Evolutionary conservation across 2,113 vertebrate genomes (phyloP).

Genomic region (Amia ocellicauda): DNA sequence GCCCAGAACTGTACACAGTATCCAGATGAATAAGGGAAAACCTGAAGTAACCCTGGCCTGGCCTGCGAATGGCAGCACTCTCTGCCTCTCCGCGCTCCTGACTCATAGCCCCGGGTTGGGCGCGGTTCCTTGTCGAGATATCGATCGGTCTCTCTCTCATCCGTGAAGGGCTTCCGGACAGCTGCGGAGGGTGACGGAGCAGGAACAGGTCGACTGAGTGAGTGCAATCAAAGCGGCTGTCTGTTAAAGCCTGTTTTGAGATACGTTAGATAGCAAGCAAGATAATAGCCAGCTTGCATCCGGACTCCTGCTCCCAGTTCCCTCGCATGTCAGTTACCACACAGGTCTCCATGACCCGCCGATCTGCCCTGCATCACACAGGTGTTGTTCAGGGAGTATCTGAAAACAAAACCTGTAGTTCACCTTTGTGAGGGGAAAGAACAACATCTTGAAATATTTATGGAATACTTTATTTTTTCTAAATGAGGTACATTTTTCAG

Average conservation of each 20-base stretch:
- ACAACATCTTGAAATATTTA: too few relatives aligned
- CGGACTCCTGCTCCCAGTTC: background rate
- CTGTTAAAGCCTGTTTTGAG: slow-evolving; percentile 18
- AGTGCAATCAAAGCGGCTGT: slow-evolving; percentile 30
- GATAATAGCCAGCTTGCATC: slow-evolving; percentile 5
- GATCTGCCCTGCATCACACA: too few relatives aligned
- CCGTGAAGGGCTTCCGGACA: background rate
- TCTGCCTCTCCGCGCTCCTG: slow-evolving; percentile 4
- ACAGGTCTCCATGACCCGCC: too few relatives aligned
- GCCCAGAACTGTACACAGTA: too few relatives aligned
- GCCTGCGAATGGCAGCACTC: slow-evolving; percentile 30
- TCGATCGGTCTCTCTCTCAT: slow-evolving; percentile 16
- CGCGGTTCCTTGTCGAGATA: slow-evolving; percentile 34
- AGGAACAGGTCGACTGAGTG: slow-evolving; percentile 11
- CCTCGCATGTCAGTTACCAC: background rate
- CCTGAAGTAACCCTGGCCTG: too few relatives aligned
- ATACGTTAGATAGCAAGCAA: too few relatives aligned
- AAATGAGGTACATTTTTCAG: too few relatives aligned
- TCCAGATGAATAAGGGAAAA: too few relatives aligned
- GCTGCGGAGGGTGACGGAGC: slow-evolving; percentile 4
- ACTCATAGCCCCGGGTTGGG: background rate
- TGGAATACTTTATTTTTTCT: too few relatives aligned
- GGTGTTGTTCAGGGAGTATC: too few relatives aligned
- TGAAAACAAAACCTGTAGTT: too few relatives aligned
- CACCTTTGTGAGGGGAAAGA: too few relatives aligned